Conservation (phyloP, 1,140 invertebrate genomes). For the Bombus haemorrhoidalis region DNA sequence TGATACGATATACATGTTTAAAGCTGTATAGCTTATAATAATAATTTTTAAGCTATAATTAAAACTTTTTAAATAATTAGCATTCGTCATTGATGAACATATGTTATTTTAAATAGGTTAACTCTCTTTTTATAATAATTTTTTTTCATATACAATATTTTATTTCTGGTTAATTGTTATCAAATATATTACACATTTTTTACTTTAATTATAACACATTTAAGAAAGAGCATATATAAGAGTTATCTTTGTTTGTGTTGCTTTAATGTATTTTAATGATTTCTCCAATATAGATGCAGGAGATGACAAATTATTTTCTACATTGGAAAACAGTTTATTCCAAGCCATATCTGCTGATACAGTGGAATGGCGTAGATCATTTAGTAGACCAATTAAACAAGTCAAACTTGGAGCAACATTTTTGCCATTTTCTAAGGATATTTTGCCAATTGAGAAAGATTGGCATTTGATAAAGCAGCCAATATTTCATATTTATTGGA, state of each 20-base stretch:
- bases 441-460: constrained; percentile 87
- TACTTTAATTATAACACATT: not conserved
- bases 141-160: not conserved
- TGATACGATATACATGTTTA: not conserved
- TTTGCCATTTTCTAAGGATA: constrained; percentile 89
- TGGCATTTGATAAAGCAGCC: constrained; percentile 92
- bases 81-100: constrained; percentile 35
- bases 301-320: constrained; percentile 92
- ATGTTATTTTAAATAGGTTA: constrained; percentile 57
- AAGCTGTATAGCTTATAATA: not conserved
- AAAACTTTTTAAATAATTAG: not conserved
- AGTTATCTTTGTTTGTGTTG: constrained; percentile 46
- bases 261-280: constrained; percentile 28
- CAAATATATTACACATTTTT: not conserved
- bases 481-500: constrained; percentile 97
- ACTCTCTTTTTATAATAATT: not conserved
- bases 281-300: constrained; percentile 89
- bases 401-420: constrained; percentile 94
- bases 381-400: constrained; percentile 90
- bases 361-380: constrained; percentile 95
- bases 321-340: constrained; percentile 89
- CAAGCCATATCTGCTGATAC: constrained; percentile 92
- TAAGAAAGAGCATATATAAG: not conserved
- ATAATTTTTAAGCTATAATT: not conserved
- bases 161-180: not conserved